Conservation (phyloP, 2,797 vertebrate genomes). For the Poecilia wingei region DNA sequence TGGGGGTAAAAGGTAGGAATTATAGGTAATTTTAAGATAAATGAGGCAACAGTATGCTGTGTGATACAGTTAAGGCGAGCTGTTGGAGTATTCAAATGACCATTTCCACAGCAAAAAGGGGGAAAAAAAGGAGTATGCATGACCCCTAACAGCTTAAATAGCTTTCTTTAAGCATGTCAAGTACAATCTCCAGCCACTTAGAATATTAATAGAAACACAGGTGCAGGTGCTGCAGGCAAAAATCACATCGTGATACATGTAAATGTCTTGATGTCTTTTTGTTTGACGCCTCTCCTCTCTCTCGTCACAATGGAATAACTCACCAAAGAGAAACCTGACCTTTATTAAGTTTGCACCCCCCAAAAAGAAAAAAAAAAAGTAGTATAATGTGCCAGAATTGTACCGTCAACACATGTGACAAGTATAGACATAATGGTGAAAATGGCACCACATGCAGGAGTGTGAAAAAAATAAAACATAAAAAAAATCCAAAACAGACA, state of each 20-base stretch:
- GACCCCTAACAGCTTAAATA: constrained; percentile 57
- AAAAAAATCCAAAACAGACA: constrained; percentile 7
- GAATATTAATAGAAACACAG: constrained; percentile 60
- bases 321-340: constrained; percentile 25
- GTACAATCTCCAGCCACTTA: constrained; percentile 24
- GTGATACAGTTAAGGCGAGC: constrained; percentile 8
- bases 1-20: neutral
- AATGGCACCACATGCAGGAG: constrained; percentile 1
- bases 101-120: constrained; percentile 49
- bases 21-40: neutral
- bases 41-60: neutral
- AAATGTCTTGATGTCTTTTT: constrained; percentile 8
- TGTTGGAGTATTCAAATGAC: constrained; percentile 27
- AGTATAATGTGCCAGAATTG: neutral
- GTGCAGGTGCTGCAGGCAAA: constrained; percentile 40
- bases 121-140: constrained; percentile 32
- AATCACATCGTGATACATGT: constrained; percentile 31
- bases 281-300: constrained; percentile 12
- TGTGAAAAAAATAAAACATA: constrained; percentile 4
- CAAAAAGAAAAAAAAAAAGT: constrained; percentile 2
- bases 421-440: constrained; percentile 27
- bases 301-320: constrained; percentile 16
- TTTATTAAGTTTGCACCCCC: constrained; percentile 27
- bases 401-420: constrained; percentile 34
- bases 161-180: constrained; percentile 55